Percentiles rank a stretch among this genome's conserved stretches.
Evolutionary conservation across 2,888 invertebrate species (phyloP).

Genomic region (Thereva nobilitata): DNA sequence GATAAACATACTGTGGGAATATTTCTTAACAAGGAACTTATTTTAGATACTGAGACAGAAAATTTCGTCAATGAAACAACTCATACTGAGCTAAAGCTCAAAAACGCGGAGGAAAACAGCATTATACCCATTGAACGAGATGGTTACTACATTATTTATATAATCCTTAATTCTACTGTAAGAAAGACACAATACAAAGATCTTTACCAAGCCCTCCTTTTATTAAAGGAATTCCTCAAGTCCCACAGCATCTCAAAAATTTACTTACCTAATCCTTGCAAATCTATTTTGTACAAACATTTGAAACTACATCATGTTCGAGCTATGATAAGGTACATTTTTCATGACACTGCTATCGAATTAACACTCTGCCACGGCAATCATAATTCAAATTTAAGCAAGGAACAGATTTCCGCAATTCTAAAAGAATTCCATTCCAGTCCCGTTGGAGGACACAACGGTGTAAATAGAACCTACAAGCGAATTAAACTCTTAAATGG

Average conservation of each 20-base stretch:
- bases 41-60: neutral
- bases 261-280: neutral
- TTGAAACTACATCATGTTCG: neutral
- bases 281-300: neutral
- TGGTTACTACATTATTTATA: neutral
- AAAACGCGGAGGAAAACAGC: neutral
- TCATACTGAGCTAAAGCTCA: neutral
- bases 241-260: neutral
- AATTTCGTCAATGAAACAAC: neutral
- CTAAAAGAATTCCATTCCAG: slow-evolving; percentile 40
- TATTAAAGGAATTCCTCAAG: neutral
- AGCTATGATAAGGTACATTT: neutral
- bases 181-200: neutral
- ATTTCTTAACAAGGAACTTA: neutral
- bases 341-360: neutral
- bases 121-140: neutral
- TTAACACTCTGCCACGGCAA: slow-evolving; percentile 1
- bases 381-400: neutral
- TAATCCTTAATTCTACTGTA: neutral
- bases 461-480: slow-evolving; percentile 44
- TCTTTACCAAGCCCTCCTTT: too few species aligned
- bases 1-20: neutral
- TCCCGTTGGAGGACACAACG: slow-evolving; percentile 43
- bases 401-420: slow-evolving; percentile 36
- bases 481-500: slow-evolving; percentile 48